Percentiles rank a stretch among this genome's conserved stretches.
Conservation (phyloP, 2,113 vertebrate genomes). For the Tragelaphus buxtoni region DNA sequence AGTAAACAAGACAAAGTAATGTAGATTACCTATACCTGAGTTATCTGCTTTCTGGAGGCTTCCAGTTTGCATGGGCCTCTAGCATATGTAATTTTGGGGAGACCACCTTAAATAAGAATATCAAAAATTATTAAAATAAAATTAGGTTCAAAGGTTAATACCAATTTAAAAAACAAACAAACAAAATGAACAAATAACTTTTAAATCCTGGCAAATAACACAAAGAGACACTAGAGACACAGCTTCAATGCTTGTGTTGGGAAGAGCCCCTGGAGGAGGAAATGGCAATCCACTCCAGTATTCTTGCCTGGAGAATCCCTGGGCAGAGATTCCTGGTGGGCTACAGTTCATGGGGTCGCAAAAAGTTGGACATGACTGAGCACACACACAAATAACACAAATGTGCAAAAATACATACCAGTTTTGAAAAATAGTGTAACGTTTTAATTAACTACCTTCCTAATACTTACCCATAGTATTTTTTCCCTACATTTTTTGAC, state of each 20-base stretch:
- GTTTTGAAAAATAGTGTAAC: neutral
- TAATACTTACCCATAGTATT: neutral
- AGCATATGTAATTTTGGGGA: neutral
- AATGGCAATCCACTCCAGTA: neutral
- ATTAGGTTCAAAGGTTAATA: neutral
- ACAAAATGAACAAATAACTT: neutral
- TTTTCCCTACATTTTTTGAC: neutral
- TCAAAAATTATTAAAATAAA: neutral
- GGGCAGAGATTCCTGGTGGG: neutral
- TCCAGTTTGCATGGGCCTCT: neutral
- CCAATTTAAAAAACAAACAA: neutral
- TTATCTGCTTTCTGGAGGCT: neutral
- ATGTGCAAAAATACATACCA: neutral
- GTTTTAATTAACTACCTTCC: neutral
- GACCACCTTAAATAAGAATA: neutral
- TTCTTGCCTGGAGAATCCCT: neutral
- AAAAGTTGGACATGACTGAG: neutral
- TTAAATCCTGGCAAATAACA: neutral
- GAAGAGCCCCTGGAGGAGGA: neutral
- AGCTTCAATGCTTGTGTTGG: neutral
- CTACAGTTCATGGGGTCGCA: neutral
- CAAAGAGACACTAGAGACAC: neutral
- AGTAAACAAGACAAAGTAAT: neutral
- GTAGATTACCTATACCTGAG: neutral
- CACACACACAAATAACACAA: neutral